Evolutionary conservation across 2,113 vertebrate species (phyloP).

Genomic region (Climacteris rufus): DNA sequence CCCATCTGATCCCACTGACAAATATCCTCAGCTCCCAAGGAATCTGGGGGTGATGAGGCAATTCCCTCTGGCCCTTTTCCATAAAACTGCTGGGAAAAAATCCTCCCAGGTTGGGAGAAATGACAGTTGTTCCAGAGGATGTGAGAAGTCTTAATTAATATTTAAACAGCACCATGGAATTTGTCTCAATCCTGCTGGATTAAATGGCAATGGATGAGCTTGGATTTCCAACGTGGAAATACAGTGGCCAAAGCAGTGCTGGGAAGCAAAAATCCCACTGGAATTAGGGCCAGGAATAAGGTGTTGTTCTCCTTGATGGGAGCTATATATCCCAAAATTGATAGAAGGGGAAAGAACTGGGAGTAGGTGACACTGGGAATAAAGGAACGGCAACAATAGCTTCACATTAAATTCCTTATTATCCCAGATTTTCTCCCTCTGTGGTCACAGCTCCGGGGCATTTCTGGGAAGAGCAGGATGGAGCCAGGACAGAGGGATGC

Average conservation of each 20-base stretch:
- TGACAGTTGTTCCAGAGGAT: too few species aligned
- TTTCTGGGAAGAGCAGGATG: not conserved
- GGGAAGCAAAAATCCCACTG: not conserved
- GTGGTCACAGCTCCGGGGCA: fast-evolving
- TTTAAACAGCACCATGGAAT: not conserved
- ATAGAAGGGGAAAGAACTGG: not conserved
- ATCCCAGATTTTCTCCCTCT: not conserved
- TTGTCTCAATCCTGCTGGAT: not conserved
- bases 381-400: fast-evolving
- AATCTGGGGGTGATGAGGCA: not conserved
- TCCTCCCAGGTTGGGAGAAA: not conserved
- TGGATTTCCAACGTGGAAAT: not conserved
- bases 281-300: not conserved
- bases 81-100: not conserved
- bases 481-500: not conserved
- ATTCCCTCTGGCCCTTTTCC: not conserved
- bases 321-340: not conserved
- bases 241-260: fast-evolving
- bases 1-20: not conserved
- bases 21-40: fast-evolving
- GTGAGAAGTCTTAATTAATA: not conserved
- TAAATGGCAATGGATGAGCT: not conserved
- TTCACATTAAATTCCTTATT: not conserved
- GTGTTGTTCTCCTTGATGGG: not conserved
- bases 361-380: not conserved